Conservation (phyloP, 2,888 invertebrate genomes). For the Agrotis exclamationis region DNA sequence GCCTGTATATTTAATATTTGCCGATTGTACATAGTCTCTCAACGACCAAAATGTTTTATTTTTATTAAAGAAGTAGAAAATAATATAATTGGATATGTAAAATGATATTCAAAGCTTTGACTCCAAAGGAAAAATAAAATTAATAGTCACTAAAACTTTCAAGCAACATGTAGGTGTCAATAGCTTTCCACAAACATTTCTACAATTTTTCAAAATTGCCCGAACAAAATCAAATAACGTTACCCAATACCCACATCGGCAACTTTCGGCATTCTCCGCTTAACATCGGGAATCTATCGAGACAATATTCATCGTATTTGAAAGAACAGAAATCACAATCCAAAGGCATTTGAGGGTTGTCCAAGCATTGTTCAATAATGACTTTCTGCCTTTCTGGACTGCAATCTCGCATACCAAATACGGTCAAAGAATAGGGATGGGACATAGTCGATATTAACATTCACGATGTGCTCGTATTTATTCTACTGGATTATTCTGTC, state of each 20-base stretch:
- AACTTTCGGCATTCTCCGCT: slow-evolving; percentile 26
- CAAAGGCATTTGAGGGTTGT: slow-evolving; percentile 55
- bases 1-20: no score
- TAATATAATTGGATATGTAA: no score
- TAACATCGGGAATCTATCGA: slow-evolving; percentile 38
- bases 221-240: slow-evolving; percentile 44
- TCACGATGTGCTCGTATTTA: not conserved
- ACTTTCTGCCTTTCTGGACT: slow-evolving; percentile 60
- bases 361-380: slow-evolving; percentile 59
- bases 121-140: not conserved
- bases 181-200: slow-evolving; percentile 5
- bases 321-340: slow-evolving; percentile 55
- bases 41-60: no score
- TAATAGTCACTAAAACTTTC: not conserved
- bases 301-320: slow-evolving; percentile 41
- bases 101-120: not conserved
- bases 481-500: not conserved
- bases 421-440: slow-evolving; percentile 44
- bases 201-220: not conserved
- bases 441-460: slow-evolving; percentile 32
- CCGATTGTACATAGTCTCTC: no score
- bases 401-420: slow-evolving; percentile 64
- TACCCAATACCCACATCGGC: slow-evolving; percentile 2
- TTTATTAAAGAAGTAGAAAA: no score
- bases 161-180: not conserved